A percentile compares a stretch with the other conserved stretches of the same genome.
phyloP scores from a whole-genome alignment of 1,140 invertebrate species.

The Bursaphelenchus mucronatus region DNA sequence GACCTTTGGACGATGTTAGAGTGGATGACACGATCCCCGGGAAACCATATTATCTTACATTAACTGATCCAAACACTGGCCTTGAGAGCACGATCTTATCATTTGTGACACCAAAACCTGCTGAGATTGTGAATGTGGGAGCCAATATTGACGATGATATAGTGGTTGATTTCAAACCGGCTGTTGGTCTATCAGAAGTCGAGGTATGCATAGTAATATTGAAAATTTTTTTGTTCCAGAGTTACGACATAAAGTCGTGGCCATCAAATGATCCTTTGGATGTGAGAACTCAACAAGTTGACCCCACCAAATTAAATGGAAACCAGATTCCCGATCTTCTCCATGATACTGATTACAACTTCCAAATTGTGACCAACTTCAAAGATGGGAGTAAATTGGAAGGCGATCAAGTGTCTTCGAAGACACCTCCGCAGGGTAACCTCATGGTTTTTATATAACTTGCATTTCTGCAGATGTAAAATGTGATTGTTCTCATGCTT shows the following conservation, averaged over 20 bases:
- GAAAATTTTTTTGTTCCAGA: conserved; percentile 23
- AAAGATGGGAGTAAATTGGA: conserved; percentile 42
- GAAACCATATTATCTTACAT: conserved; percentile 48
- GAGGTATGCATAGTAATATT: conserved; percentile 19
- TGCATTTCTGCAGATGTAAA: conserved; percentile 44
- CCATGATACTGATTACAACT: conserved; percentile 53
- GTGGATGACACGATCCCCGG: conserved; percentile 48
- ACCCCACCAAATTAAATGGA: conserved; percentile 15
- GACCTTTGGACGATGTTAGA: conserved; percentile 36
- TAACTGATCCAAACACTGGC: conserved; percentile 56
- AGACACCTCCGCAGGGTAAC: conserved; percentile 52
- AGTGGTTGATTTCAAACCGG: conserved; percentile 59
- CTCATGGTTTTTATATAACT: conserved; percentile 21
- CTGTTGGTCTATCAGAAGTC: conserved; percentile 40
- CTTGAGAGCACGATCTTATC: conserved; percentile 48
- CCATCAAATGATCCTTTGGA: conserved; percentile 32
- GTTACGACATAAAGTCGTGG: conserved; percentile 42
- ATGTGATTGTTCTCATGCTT: conserved; percentile 58
- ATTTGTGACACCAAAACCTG: conserved; percentile 54
- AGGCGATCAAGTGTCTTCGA: conserved; percentile 32
- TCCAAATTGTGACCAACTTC: conserved; percentile 49
- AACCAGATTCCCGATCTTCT: conserved; percentile 37
- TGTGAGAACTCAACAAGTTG: conserved; percentile 13
- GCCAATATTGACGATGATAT: conserved; percentile 60
- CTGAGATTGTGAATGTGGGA: conserved; percentile 50